Evolutionary conservation across 2,797 vertebrate genomes (phyloP).

Genomic region (Pipistrellus nathusii): DNA sequence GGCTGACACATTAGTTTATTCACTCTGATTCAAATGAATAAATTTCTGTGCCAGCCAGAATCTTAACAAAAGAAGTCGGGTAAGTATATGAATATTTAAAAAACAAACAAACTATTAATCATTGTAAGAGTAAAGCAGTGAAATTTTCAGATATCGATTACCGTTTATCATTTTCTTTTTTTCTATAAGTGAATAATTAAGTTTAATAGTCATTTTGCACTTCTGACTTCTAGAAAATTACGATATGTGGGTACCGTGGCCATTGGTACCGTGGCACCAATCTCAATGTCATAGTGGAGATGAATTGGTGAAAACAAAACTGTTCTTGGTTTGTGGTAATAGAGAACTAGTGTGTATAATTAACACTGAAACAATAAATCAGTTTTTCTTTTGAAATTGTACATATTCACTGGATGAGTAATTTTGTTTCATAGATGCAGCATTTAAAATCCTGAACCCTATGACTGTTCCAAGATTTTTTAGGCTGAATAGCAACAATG

Average conservation of each 20-base stretch:
- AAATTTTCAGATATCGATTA: not conserved
- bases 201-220: conserved; percentile 30
- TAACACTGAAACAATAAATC: not conserved
- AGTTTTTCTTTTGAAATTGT: conserved; percentile 60
- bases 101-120: conserved; percentile 2
- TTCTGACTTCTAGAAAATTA: not conserved
- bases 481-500: conserved; percentile 98
- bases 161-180: conserved; percentile 3
- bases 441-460: conserved; percentile 99
- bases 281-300: not conserved
- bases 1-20: conserved; percentile 88
- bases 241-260: not conserved
- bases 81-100: conserved; percentile 84
- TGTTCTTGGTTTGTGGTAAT: not conserved
- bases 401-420: conserved; percentile 77
- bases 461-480: conserved; percentile 97
- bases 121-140: conserved; percentile 43
- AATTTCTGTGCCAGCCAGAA: conserved; percentile 88
- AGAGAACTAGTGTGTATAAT: not conserved
- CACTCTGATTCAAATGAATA: conserved; percentile 78
- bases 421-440: conserved; percentile 93
- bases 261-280: not conserved
- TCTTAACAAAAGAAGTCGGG: conserved; percentile 75
- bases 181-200: not conserved
- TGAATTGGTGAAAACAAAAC: not conserved